Conservation (phyloP, 2,797 vertebrate species). For the Tolypeutes matacus region DNA sequence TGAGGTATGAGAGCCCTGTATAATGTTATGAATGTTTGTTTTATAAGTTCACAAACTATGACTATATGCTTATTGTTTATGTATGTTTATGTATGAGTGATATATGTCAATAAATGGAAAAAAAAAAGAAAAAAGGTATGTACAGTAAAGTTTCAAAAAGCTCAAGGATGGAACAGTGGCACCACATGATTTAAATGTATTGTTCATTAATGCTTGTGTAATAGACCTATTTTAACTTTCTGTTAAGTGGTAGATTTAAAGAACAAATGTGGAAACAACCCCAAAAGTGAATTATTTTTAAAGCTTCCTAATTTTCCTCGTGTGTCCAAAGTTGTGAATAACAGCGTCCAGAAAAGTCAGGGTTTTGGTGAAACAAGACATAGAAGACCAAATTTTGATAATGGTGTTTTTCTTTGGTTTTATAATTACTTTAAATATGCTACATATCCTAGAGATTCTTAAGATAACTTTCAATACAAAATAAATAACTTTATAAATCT, state of each 20-base stretch:
- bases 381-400: constrained; percentile 72
- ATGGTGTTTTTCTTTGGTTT: constrained; percentile 71
- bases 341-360: constrained; percentile 48
- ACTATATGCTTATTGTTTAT: too few species aligned
- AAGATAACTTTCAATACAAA: constrained; percentile 72
- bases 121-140: background rate
- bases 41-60: too few species aligned
- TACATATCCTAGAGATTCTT: constrained; percentile 65
- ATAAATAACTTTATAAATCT: constrained; percentile 76
- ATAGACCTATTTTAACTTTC: constrained; percentile 64
- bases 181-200: constrained; percentile 53
- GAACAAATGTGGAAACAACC: constrained; percentile 66
- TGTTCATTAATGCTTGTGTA: constrained; percentile 50
- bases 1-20: too few species aligned
- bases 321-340: constrained; percentile 54
- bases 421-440: constrained; percentile 56
- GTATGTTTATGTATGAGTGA: too few species aligned
- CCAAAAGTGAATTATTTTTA: constrained; percentile 8
- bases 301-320: constrained; percentile 43
- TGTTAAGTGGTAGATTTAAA: constrained; percentile 61
- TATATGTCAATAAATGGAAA: too few species aligned
- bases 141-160: constrained; percentile 72
- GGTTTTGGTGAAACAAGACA: constrained; percentile 77
- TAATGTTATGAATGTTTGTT: too few species aligned
- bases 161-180: constrained; percentile 36